Conservation (phyloP, 2,888 invertebrate species). For the Chloromyia formosa region DNA sequence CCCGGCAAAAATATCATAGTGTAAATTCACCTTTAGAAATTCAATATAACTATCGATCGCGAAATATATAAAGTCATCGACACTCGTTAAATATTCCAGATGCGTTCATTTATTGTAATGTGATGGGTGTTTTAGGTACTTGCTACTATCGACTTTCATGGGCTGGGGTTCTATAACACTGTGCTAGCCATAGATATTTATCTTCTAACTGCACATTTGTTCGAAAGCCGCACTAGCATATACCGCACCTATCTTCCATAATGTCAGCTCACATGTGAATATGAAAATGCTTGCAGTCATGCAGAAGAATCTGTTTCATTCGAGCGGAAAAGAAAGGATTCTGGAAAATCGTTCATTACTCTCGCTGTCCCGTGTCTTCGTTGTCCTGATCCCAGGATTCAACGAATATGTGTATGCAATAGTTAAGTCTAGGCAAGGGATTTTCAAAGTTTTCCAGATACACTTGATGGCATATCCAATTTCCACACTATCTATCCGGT, state of each 20-base stretch:
- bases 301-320: conserved; percentile 23
- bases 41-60: too few relatives aligned
- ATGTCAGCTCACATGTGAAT: not conserved
- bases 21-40: too few relatives aligned
- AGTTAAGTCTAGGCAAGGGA: not conserved
- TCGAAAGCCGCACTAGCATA: not conserved
- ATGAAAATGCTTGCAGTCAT: not conserved
- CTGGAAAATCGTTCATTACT: conserved; percentile 36
- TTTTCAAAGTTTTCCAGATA: not conserved
- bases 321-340: conserved; percentile 34
- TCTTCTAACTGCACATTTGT: conserved; percentile 11
- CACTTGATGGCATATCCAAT: not conserved
- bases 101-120: conserved; percentile 20
- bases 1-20: too few relatives aligned
- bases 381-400: too few relatives aligned
- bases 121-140: conserved; percentile 5
- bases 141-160: not conserved
- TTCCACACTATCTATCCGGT: not conserved
- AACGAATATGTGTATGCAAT: not conserved
- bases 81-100: conserved; percentile 16
- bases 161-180: not conserved
- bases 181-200: not conserved
- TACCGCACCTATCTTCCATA: not conserved
- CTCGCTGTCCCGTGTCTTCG: not conserved
- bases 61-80: too few relatives aligned